Conservation (phyloP, 2,888 invertebrate genomes). For the Oscheius onirici region DNA sequence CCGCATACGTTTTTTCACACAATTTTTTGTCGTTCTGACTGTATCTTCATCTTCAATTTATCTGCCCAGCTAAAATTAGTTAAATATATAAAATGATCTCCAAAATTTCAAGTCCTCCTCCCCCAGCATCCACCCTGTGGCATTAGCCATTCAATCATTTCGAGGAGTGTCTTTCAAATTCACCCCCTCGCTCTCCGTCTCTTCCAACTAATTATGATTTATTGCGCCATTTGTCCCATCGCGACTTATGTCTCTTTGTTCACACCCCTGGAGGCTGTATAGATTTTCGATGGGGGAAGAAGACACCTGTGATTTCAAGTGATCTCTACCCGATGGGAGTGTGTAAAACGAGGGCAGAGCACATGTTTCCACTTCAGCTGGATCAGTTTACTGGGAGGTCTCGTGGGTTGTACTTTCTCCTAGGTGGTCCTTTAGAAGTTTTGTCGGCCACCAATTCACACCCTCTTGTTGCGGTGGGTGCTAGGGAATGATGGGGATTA, state of each 20-base stretch:
- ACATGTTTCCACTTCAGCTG: background rate
- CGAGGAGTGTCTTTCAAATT: background rate
- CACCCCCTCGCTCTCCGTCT: background rate
- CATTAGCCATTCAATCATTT: background rate
- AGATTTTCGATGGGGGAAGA: background rate
- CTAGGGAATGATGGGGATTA: too few relatives aligned
- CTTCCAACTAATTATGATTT: slow-evolving; percentile 27
- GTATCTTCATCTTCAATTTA: background rate
- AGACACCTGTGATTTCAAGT: too few relatives aligned
- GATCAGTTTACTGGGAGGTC: too few relatives aligned
- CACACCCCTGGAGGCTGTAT: slow-evolving; percentile 1
- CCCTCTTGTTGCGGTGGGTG: too few relatives aligned
- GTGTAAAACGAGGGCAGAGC: background rate
- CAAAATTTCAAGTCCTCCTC: background rate
- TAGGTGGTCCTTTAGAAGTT: too few relatives aligned
- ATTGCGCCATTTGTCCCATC: slow-evolving; percentile 16
- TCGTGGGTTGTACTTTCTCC: too few relatives aligned
- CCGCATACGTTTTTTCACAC: too few relatives aligned
- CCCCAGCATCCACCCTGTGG: background rate
- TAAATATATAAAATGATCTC: background rate
- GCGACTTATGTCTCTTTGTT: slow-evolving; percentile 18
- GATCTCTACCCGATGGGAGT: background rate
- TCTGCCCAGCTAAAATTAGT: background rate
- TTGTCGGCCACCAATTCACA: too few relatives aligned
- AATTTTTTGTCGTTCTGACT: background rate